These are phyloP conservation scores for Ranitomeya imitator DNA, from an alignment of 2,113 vertebrate species.

Conservation along the genomic window DNA sequence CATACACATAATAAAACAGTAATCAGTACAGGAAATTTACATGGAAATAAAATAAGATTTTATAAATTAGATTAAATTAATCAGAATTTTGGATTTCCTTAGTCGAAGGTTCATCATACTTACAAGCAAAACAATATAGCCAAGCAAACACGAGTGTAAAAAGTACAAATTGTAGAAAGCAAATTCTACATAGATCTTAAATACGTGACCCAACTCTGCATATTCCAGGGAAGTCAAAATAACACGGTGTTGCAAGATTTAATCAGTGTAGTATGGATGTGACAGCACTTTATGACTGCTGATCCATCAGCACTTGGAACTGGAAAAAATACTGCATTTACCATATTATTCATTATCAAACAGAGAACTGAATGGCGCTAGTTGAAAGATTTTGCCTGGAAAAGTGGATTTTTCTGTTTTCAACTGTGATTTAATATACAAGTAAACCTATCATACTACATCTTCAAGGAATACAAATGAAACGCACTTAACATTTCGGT, in stretches of 20 bases:
- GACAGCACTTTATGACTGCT: neutral
- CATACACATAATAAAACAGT: no score
- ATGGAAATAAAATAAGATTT: no score
- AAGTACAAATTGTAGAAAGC: neutral
- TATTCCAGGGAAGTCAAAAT: neutral
- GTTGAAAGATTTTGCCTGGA: constrained; percentile 29
- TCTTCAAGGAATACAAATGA: constrained; percentile 38
- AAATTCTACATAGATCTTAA: neutral
- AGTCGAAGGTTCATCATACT: no score
- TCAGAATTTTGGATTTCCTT: no score
- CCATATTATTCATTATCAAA: constrained; percentile 29
- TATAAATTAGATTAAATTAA: no score
- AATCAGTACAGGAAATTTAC: no score
- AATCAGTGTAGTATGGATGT: neutral
- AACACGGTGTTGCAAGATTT: neutral
- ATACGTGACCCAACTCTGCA: neutral
- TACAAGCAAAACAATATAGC: no score
- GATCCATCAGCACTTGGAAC: neutral
- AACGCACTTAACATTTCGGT: constrained; percentile 30
- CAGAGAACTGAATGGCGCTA: constrained; percentile 16
- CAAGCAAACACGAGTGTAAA: no score
- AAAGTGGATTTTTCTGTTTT: constrained; percentile 41
- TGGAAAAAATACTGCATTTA: neutral
- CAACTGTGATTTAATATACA: constrained; percentile 27
- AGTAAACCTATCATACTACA: constrained; percentile 4